Evolutionary conservation across 2,888 invertebrate genomes (phyloP).

Genomic region (Horisme vitalbata): DNA sequence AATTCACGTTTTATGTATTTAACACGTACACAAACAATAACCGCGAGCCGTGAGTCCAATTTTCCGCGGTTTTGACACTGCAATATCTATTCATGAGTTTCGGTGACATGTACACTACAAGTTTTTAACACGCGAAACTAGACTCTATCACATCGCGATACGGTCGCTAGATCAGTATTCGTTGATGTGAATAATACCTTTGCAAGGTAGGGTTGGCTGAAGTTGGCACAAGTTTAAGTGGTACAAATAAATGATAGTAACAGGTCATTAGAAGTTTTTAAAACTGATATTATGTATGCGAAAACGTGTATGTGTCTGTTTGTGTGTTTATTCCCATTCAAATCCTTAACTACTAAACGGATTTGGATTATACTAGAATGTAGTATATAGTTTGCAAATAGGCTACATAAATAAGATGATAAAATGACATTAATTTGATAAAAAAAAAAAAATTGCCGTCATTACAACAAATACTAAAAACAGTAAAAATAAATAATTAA

Average conservation of each 20-base stretch:
- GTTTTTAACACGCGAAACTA: conserved; percentile 23
- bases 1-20: conserved; percentile 12
- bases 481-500: too few species aligned
- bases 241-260: conserved; percentile 14
- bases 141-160: conserved; percentile 22
- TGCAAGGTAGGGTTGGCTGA: conserved; percentile 29
- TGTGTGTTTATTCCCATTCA: too few species aligned
- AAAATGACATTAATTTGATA: too few species aligned
- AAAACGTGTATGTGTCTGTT: too few species aligned
- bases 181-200: conserved; percentile 35
- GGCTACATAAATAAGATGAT: too few species aligned
- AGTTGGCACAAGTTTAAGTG: conserved; percentile 24
- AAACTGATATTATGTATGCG: not conserved
- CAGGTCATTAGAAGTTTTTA: conserved; percentile 1
- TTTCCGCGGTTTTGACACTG: conserved; percentile 69
- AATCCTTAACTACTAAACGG: too few species aligned
- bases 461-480: too few species aligned
- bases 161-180: conserved; percentile 14
- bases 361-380: too few species aligned
- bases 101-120: conserved; percentile 41
- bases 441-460: too few species aligned
- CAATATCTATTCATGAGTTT: conserved; percentile 77
- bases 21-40: conserved; percentile 52
- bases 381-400: too few species aligned
- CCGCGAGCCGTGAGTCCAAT: conserved; percentile 56